Evolutionary conservation across 2,888 invertebrate genomes (phyloP).

Genomic region (Boloria selene): DNA sequence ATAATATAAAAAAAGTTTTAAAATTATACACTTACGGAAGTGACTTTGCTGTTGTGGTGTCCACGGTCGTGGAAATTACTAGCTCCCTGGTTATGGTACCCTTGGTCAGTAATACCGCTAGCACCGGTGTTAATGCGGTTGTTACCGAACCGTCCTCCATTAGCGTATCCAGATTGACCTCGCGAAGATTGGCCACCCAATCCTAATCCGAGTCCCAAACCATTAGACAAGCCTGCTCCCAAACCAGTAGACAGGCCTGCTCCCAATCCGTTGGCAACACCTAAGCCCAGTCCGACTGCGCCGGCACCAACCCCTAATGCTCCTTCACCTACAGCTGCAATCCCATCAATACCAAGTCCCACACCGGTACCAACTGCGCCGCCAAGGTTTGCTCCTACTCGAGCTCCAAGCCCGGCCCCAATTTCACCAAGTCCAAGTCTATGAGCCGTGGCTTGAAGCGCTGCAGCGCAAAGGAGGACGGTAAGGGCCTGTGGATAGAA

Average conservation of each 20-base stretch:
- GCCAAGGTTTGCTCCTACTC: not conserved
- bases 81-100: conserved; percentile 31
- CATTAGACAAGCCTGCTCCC: conserved; percentile 5
- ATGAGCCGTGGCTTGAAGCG: conserved; percentile 17
- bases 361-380: not conserved
- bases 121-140: conserved; percentile 25
- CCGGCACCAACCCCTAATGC: conserved; percentile 1
- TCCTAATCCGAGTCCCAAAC: conserved; percentile 19
- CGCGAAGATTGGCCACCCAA: conserved; percentile 20
- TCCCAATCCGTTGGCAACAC: conserved; percentile 1
- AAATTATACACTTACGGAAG: conserved; percentile 35
- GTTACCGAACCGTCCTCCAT: conserved; percentile 29
- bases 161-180: conserved; percentile 24
- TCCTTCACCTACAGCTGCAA: not conserved
- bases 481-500: conserved; percentile 9
- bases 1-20: no score
- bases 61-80: conserved; percentile 36
- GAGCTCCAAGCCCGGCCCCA: not conserved
- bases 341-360: not conserved
- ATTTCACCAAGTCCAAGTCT: conserved; percentile 10
- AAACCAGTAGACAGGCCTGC: conserved; percentile 9
- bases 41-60: conserved; percentile 37
- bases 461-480: conserved; percentile 11
- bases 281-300: not conserved
- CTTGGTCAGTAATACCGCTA: conserved; percentile 33